phyloP scores from a whole-genome alignment of 2,113 vertebrate species.

The Nesogale talazaci region DNA sequence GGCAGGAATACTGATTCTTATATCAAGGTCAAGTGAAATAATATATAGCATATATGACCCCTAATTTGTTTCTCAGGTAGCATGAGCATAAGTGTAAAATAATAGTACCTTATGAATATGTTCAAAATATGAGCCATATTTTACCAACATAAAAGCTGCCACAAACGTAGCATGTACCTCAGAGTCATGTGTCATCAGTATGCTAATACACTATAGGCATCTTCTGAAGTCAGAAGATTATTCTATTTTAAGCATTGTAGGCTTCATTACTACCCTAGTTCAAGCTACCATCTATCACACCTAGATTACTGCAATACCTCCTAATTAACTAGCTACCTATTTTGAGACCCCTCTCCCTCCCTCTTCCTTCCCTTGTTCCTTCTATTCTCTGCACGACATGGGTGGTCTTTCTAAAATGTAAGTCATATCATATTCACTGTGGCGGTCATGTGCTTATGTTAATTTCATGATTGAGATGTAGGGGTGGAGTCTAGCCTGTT shows the following conservation, averaged over 20 bases:
- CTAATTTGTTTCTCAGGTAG: slow-evolving; percentile 2
- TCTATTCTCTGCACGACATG: neutral
- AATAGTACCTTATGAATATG: neutral
- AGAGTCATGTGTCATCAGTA: neutral
- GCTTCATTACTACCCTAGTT: too few species aligned
- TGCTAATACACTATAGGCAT: neutral
- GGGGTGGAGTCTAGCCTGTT: too few species aligned
- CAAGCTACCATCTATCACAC: neutral
- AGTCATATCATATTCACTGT: too few species aligned
- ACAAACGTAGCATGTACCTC: neutral
- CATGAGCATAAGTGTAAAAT: neutral
- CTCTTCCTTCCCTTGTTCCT: neutral
- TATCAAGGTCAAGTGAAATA: neutral
- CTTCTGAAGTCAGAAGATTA: neutral
- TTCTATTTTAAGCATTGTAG: neutral
- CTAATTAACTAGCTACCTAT: neutral
- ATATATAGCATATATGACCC: neutral
- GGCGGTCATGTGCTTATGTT: too few species aligned
- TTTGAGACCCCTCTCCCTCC: too few species aligned
- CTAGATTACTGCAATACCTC: neutral
- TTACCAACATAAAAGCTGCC: slow-evolving; percentile 28
- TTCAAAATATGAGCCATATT: neutral
- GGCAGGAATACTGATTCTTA: too few species aligned
- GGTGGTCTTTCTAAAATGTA: too few species aligned
- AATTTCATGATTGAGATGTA: too few species aligned